Evolutionary conservation across 2,888 invertebrate species (phyloP).

Genomic region (Cylindroiulus punctatus): DNA sequence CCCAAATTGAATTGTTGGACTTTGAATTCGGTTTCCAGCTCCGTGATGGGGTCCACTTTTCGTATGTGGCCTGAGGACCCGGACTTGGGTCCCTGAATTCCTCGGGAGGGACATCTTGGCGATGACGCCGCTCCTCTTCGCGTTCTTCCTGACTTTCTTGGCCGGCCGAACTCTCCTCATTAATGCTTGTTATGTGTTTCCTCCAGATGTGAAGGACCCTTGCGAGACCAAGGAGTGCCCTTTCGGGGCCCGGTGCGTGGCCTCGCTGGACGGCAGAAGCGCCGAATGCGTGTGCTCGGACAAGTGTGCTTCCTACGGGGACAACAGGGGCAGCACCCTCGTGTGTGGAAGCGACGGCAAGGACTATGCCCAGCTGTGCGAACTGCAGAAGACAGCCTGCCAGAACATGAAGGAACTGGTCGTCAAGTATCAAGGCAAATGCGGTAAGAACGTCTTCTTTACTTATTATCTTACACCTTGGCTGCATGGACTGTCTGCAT

Average conservation of each 20-base stretch:
- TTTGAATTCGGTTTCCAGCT: neutral
- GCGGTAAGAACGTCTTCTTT: constrained; percentile 66
- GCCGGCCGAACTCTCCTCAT: neutral
- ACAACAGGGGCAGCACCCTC: constrained; percentile 80
- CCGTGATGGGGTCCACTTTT: too few relatives aligned
- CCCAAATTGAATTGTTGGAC: neutral
- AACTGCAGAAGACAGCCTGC: constrained; percentile 66
- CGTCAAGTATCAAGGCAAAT: constrained; percentile 68
- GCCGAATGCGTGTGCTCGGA: constrained; percentile 82
- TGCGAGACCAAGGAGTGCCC: constrained; percentile 77
- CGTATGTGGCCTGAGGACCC: too few relatives aligned
- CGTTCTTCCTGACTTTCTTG: neutral
- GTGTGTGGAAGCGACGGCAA: constrained; percentile 73
- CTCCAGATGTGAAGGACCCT: constrained; percentile 76
- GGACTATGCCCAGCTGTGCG: constrained; percentile 67
- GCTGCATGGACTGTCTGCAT: neutral
- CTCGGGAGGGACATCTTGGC: neutral
- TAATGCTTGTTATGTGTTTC: constrained; percentile 70
- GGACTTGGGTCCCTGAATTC: neutral
- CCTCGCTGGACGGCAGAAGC: constrained; percentile 74
- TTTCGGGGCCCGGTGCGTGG: constrained; percentile 76
- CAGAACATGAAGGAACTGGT: constrained; percentile 65
- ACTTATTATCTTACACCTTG: neutral
- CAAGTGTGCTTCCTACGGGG: constrained; percentile 83
- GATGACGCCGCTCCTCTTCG: neutral